phyloP scores from a whole-genome alignment of 64 coral and sea anemone species.

The Pocillopora verrucosa region DNA sequence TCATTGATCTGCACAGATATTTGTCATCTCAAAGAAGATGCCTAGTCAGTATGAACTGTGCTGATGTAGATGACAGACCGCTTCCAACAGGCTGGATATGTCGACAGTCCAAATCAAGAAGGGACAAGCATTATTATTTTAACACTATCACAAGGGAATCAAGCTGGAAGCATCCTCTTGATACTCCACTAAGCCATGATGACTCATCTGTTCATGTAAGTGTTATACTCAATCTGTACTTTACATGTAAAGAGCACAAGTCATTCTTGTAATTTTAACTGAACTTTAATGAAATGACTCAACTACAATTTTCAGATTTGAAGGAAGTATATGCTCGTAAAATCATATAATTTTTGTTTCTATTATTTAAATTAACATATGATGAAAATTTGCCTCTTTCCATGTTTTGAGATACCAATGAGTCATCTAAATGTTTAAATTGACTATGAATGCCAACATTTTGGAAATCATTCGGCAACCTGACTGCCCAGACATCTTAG shows the following conservation, averaged over 20 bases:
- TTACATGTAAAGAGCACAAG: not conserved
- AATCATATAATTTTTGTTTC: too few relatives aligned
- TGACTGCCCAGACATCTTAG: too few relatives aligned
- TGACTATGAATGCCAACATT: too few relatives aligned
- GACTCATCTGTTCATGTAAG: conserved; percentile 2
- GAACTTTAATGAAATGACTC: too few relatives aligned
- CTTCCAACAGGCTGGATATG: conserved; percentile 58
- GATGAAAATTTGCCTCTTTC: too few relatives aligned
- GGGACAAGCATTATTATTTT: conserved; percentile 42
- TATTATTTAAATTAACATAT: too few relatives aligned
- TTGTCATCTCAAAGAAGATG: not conserved
- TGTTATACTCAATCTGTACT: not conserved
- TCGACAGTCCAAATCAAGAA: conserved; percentile 49
- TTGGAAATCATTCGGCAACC: too few relatives aligned
- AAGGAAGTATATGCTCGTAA: too few relatives aligned
- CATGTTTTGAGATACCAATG: too few relatives aligned
- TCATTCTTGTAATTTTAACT: too few relatives aligned
- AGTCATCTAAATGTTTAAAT: too few relatives aligned
- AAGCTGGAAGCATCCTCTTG: conserved; percentile 56
- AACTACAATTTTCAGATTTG: too few relatives aligned
- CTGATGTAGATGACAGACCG: conserved; percentile 16
- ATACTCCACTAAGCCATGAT: not conserved
- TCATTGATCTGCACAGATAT: not conserved
- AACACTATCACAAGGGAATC: conserved; percentile 34
- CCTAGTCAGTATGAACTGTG: not conserved